A percentile compares a stretch with the other conserved stretches of the same genome.
Evolutionary conservation across 2,888 invertebrate genomes (phyloP).

Genomic region (Timandra comae): DNA sequence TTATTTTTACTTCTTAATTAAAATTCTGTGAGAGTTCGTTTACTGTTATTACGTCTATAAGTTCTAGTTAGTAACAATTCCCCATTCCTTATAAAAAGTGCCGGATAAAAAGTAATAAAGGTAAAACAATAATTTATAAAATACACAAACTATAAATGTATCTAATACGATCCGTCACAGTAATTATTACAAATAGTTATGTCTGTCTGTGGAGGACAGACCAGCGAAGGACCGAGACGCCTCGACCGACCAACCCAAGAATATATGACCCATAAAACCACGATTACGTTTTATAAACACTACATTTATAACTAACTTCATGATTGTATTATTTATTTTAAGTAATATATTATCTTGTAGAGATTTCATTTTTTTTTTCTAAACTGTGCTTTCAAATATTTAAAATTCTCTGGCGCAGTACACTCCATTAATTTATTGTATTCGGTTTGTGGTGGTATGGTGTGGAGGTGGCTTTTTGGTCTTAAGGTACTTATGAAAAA

Average conservation of each 20-base stretch:
- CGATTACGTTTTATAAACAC: conserved; percentile 75
- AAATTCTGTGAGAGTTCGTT: no score
- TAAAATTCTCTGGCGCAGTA: conserved; percentile 71
- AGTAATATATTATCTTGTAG: conserved; percentile 70
- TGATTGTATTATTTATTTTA: conserved; percentile 76
- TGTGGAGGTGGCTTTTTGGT: conserved; percentile 40
- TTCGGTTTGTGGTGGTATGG: conserved; percentile 32
- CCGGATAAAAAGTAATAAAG: no score
- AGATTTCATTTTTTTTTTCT: conserved; percentile 67
- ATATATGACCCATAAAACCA: conserved; percentile 70
- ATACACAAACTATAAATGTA: conserved; percentile 18
- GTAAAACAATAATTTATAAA: neutral
- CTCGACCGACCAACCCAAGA: conserved; percentile 37
- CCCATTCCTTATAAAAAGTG: no score
- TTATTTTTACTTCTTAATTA: no score
- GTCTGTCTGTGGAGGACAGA: conserved; percentile 22
- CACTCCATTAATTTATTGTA: conserved; percentile 74
- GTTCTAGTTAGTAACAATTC: no score
- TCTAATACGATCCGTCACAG: conserved; percentile 14
- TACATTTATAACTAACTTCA: conserved; percentile 74
- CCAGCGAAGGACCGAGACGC: conserved; percentile 15
- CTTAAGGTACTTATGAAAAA: no score
- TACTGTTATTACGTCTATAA: no score
- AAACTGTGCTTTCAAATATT: conserved; percentile 73
- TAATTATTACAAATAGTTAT: conserved; percentile 60